A percentile compares a stretch with the other conserved stretches of the same genome.
Conservation (phyloP, 2,797 vertebrate genomes). For the Gorsachius magnificus region DNA sequence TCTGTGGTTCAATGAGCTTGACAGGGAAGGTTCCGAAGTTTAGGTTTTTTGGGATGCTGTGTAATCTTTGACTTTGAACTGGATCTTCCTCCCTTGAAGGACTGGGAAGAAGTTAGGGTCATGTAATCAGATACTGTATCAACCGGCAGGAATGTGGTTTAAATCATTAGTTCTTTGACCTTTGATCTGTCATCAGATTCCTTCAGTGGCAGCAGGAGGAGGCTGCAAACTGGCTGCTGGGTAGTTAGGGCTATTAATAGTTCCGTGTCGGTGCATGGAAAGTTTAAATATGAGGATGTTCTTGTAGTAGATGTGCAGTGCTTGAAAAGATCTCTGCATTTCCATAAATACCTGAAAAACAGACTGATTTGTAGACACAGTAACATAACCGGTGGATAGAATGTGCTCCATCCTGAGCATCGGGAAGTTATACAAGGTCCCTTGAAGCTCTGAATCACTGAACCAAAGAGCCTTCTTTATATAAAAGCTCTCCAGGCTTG, state of each 20-base stretch:
- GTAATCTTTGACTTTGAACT: constrained; percentile 50
- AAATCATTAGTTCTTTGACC: constrained; percentile 65
- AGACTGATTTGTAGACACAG: not conserved
- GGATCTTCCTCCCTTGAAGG: constrained; percentile 10
- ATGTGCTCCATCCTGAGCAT: not conserved
- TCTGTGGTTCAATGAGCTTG: not conserved
- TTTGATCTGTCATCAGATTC: constrained; percentile 53
- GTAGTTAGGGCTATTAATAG: constrained; percentile 9
- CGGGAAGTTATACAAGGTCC: not conserved
- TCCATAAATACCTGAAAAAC: not conserved
- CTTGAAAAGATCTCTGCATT: not conserved
- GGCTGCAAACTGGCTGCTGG: not conserved
- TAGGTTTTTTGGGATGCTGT: constrained; percentile 3
- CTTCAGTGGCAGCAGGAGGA: not conserved
- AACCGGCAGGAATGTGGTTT: constrained; percentile 53
- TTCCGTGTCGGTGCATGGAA: not conserved
- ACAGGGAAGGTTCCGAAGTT: not conserved
- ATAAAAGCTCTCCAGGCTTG: not conserved
- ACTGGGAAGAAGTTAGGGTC: constrained; percentile 9
- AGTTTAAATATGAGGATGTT: not conserved
- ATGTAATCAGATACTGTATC: constrained; percentile 44
- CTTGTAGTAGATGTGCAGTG: not conserved
- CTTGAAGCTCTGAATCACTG: not conserved
- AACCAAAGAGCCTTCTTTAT: not conserved
- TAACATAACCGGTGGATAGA: not conserved